These are phyloP conservation scores for Euthynnus affinis DNA, from an alignment of 2,797 vertebrate genomes.

Conservation along the genomic window DNA sequence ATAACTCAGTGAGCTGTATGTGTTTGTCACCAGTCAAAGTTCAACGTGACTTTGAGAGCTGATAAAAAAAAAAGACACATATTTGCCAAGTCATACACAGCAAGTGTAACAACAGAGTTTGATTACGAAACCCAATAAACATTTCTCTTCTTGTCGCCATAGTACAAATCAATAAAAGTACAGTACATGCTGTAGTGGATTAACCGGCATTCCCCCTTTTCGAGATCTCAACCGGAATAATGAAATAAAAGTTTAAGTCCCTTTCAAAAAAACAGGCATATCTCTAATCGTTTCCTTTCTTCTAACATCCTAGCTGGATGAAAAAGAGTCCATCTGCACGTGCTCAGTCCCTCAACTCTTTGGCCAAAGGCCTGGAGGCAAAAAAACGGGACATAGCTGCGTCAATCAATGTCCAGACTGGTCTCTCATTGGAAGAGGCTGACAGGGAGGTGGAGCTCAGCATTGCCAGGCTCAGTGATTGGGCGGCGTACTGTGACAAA, in stretches of 20 bases:
- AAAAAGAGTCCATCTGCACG: conserved; percentile 84
- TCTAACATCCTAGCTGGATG: conserved; percentile 81
- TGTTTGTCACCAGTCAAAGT: conserved; percentile 49
- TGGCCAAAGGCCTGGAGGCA: conserved; percentile 84
- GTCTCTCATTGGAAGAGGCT: conserved; percentile 72
- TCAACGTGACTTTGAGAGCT: conserved; percentile 13
- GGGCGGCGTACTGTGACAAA: conserved; percentile 89
- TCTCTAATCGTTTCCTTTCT: not conserved
- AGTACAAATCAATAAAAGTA: not conserved
- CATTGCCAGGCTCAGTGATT: conserved; percentile 84
- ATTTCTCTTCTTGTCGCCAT: not conserved
- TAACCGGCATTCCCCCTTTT: not conserved
- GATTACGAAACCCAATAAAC: not conserved
- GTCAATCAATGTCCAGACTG: conserved; percentile 78
- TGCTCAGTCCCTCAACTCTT: conserved; percentile 86
- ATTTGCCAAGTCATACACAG: conserved; percentile 15
- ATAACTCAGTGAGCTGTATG: not conserved
- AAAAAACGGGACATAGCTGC: conserved; percentile 79
- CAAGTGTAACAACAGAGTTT: not conserved
- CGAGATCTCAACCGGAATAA: not conserved
- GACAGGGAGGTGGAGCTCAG: conserved; percentile 88
- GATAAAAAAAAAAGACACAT: not conserved
- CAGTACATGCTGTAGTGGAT: too few species aligned
- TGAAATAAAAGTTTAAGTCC: not conserved
- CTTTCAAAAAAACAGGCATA: not conserved